Evolutionary conservation across 2,888 invertebrate genomes (phyloP).

Genomic region (Apamea monoglypha): DNA sequence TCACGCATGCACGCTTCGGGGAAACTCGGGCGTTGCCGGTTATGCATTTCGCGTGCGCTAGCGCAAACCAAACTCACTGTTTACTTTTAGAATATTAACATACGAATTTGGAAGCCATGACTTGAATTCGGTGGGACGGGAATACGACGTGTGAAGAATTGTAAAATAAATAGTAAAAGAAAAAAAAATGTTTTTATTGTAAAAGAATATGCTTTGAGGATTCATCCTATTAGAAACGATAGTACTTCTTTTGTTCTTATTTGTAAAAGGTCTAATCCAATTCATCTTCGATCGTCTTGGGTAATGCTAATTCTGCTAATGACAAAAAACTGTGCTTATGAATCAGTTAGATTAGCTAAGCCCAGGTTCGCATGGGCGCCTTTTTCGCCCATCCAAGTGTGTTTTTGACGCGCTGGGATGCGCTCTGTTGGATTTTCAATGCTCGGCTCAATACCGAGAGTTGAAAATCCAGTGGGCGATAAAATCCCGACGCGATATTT

Average conservation of each 20-base stretch:
- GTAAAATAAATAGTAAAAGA: too few species aligned
- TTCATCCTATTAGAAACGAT: neutral
- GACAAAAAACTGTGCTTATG: neutral
- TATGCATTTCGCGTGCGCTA: slow-evolving; percentile 54
- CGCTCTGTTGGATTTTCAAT: too few species aligned
- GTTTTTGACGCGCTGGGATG: too few species aligned
- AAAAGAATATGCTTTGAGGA: neutral
- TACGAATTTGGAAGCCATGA: slow-evolving; percentile 20
- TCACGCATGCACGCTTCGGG: slow-evolving; percentile 60
- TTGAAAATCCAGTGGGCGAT: too few species aligned
- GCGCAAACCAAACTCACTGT: slow-evolving; percentile 32
- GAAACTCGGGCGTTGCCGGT: slow-evolving; percentile 51
- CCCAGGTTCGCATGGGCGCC: too few species aligned
- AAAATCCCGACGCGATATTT: too few species aligned
- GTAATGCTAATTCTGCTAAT: neutral
- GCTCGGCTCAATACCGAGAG: too few species aligned
- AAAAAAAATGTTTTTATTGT: too few species aligned
- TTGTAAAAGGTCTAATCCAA: neutral
- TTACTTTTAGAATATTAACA: slow-evolving; percentile 33
- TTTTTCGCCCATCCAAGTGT: too few species aligned
- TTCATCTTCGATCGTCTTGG: neutral
- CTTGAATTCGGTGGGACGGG: slow-evolving; percentile 22
- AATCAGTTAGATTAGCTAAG: too few species aligned
- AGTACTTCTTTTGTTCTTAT: neutral
- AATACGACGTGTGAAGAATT: too few species aligned